A percentile compares a stretch with the other conserved stretches of the same genome.
phyloP scores from a whole-genome alignment of 2,797 vertebrate species.

The Margarornis squamiger region DNA sequence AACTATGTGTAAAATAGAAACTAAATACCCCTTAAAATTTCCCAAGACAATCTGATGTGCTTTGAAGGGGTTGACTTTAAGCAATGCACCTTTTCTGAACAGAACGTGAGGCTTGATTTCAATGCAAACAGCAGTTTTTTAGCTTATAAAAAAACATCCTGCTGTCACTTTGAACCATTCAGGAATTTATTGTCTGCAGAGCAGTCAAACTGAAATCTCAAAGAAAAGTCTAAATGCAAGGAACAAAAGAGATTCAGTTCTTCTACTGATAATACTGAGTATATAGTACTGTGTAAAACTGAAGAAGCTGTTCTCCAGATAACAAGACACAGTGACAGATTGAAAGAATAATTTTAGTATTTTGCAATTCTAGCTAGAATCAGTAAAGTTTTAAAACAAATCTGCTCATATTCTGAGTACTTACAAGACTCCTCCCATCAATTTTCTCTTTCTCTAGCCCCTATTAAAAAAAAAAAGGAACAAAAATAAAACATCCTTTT shows the following conservation, averaged over 20 bases:
- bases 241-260: neutral
- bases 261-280: neutral
- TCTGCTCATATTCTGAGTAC: neutral
- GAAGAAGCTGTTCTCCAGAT: neutral
- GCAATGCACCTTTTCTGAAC: neutral
- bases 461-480: neutral
- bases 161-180: neutral
- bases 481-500: neutral
- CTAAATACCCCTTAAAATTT: neutral
- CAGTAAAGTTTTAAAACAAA: neutral
- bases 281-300: neutral
- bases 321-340: neutral
- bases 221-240: neutral
- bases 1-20: constrained; percentile 3
- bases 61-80: neutral
- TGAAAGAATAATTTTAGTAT: neutral
- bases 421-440: neutral
- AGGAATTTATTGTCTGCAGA: neutral
- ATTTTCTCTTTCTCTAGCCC: neutral
- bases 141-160: neutral
- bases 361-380: neutral
- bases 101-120: neutral
- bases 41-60: rapidly evolving
- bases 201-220: neutral
- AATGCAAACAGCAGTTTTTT: neutral